Evolutionary conservation across 2,113 vertebrate species (phyloP).

Genomic region (Sardina pilchardus): DNA sequence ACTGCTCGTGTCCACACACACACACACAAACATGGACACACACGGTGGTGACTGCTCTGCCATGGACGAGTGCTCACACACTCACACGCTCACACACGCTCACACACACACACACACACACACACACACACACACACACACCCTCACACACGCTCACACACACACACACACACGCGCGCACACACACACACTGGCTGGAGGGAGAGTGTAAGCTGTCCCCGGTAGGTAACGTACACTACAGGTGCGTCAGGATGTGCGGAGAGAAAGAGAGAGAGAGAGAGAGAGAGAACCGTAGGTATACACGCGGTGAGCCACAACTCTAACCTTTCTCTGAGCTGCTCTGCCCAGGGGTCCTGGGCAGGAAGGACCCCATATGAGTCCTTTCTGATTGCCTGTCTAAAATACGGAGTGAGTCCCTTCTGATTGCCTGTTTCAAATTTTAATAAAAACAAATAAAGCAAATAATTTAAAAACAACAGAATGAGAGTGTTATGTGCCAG

Average conservation of each 20-base stretch:
- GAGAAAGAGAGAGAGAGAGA: background rate
- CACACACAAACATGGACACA: constrained; percentile 26
- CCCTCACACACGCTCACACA: background rate
- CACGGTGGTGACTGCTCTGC: background rate
- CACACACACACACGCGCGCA: constrained; percentile 3
- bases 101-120: constrained; percentile 48
- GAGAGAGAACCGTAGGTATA: constrained; percentile 98
- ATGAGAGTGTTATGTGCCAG: background rate
- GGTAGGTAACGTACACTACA: constrained; percentile 97
- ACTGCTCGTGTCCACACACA: background rate
- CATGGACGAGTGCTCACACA: constrained; percentile 6
- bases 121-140: constrained; percentile 35
- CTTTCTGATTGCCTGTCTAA: background rate
- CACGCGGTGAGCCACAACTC: constrained; percentile 98
- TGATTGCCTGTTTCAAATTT: constrained; percentile 31
- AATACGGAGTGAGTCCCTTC: background rate
- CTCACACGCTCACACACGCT: no score
- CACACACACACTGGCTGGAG: background rate
- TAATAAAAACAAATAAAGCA: constrained; percentile 37
- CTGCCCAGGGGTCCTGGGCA: constrained; percentile 59
- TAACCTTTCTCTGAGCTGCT: constrained; percentile 62
- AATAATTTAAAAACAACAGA: constrained; percentile 12
- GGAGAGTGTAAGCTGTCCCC: background rate
- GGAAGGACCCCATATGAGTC: no score
- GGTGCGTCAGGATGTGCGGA: constrained; percentile 25